These are phyloP conservation scores for Morone chrysops DNA, from an alignment of 2,113 vertebrate species.

Conservation along the genomic window DNA sequence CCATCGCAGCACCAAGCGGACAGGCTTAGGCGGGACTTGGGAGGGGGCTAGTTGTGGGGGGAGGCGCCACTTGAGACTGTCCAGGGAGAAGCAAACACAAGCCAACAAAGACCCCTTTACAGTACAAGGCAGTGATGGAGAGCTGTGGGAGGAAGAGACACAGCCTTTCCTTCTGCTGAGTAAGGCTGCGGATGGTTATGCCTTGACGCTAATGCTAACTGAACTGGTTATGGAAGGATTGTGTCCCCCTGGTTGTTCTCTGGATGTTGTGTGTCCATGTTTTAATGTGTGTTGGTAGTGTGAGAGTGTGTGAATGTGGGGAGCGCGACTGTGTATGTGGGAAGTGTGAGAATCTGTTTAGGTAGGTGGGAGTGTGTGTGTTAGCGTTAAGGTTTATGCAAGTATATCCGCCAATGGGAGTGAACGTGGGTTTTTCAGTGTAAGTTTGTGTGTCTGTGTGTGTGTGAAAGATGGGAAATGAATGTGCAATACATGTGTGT, in stretches of 20 bases:
- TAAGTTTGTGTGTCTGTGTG: background rate
- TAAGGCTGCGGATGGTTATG: constrained; percentile 14
- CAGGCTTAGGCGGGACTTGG: background rate
- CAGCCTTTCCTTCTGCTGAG: constrained; percentile 50
- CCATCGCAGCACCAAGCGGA: constrained; percentile 3
- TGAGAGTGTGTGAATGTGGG: constrained; percentile 17
- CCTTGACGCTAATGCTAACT: constrained; percentile 45
- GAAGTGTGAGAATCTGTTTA: constrained; percentile 52
- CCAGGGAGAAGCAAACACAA: constrained; percentile 55
- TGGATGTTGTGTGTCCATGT: constrained; percentile 13
- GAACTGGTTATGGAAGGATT: constrained; percentile 26
- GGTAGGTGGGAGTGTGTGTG: constrained; percentile 10
- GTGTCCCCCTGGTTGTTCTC: constrained; percentile 23
- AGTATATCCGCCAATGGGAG: constrained; percentile 4
- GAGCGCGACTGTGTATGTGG: constrained; percentile 34
- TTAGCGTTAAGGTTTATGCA: background rate
- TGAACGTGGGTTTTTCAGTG: constrained; percentile 8
- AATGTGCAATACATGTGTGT: background rate
- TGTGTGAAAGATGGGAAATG: background rate
- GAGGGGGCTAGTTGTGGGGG: background rate
- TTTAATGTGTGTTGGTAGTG: constrained; percentile 8
- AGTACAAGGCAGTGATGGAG: constrained; percentile 27
- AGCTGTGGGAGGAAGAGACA: constrained; percentile 19
- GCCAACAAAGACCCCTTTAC: constrained; percentile 65
- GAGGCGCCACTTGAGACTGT: constrained; percentile 55